Conservation (phyloP, 2,113 vertebrate species). For the Bufo gargarizans region DNA sequence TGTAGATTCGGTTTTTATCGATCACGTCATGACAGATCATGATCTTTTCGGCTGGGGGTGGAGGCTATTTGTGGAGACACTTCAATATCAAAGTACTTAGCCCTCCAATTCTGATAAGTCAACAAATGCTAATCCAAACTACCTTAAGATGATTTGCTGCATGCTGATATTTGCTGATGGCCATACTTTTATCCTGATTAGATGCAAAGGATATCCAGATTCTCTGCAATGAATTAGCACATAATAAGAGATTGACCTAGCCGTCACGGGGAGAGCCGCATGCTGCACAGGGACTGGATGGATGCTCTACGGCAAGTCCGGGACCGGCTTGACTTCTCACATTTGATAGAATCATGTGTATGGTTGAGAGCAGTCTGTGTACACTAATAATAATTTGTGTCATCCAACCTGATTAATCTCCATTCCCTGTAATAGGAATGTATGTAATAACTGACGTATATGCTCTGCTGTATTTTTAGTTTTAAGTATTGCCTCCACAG, state of each 20-base stretch:
- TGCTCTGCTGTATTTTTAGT: too few relatives aligned
- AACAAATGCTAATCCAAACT: neutral
- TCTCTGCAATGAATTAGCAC: conserved; percentile 16
- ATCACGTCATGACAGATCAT: neutral
- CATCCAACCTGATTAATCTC: neutral
- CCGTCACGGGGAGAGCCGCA: neutral
- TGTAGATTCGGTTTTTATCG: neutral
- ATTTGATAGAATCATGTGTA: neutral
- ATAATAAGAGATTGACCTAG: conserved; percentile 29
- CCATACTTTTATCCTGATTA: conserved; percentile 28
- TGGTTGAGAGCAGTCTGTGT: neutral
- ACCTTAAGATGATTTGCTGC: conserved; percentile 7
- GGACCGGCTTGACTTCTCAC: neutral
- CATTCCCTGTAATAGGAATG: neutral
- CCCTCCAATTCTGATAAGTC: neutral
- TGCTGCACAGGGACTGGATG: neutral
- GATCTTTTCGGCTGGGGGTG: neutral
- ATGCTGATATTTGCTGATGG: neutral
- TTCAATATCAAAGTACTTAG: neutral
- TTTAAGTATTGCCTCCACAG: neutral
- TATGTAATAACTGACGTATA: too few relatives aligned
- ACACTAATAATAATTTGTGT: neutral
- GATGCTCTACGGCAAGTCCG: neutral
- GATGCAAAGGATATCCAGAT: conserved; percentile 22
- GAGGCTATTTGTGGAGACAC: neutral